Evolutionary conservation across 2,888 invertebrate species (phyloP), one percentile per base, ranked within the genome.

Genomic region (Andricus quercusramuli): DNA sequence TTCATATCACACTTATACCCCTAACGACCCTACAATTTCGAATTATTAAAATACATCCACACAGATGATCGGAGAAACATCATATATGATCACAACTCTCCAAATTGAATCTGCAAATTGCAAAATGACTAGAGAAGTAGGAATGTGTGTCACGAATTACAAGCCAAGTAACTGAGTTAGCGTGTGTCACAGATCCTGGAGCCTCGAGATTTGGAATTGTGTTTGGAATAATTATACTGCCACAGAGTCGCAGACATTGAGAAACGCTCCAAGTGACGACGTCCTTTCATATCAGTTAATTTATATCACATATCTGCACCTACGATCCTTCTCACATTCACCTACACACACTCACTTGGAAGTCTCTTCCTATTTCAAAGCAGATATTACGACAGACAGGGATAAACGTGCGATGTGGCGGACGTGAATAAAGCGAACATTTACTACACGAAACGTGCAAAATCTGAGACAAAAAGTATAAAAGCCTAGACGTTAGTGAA

Each of bases 371-470:
- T n/a, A 56, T 17, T 56, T n/a, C n/a, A 56, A 56, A 56, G n/a
- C 3, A 56, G 56, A 56, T 56, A 56, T 56, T 56, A n/a, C 56
- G n/a, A 56, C 56, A 51, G 9, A 56, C 56, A 51, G 9, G n/a
- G 56, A 74, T 74, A 74, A 74, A 47, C 22, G 8, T 29, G 20
- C 51, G 56, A 62, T 25, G 22, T 25, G 25, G 25, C 15, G 1
- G 15, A 62, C 15, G 29, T 47, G 56, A 56, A 74, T 74, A 56
- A 74, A 56, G 56, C 56, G 32, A 32, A 74, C 51, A 74, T 20
- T 74, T 74, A 22, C 56, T 56, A 56, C 74, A 74, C 74, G 51
- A 74, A 74, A 51, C 74, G 74, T 56, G 74, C 13, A 56, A 74
- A 74, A 74, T 74, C 11, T 11, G 56, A 56, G 56, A 11, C 9